Base-by-base conservation (phyloP, 2,797 vertebrate genomes). In the Heteromormyrus szaboi region DNA sequence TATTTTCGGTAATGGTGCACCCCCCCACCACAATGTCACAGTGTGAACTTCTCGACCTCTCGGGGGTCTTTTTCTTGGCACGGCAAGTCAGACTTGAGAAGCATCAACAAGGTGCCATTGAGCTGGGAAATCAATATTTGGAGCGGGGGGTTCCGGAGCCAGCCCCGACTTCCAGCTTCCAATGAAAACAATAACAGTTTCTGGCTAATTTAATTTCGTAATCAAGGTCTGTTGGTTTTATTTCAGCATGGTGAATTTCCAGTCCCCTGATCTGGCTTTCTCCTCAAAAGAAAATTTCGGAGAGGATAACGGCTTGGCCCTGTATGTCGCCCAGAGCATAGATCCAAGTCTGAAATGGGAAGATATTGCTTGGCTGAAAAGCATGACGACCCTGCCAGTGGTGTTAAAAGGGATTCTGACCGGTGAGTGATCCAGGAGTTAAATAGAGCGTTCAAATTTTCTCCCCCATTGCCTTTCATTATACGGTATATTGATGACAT, bases 171-270 rank as follows among this genome's bases (percentile, higher is more conserved):
- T 95, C 95, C 95, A 95, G 94, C 56, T 44, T 17, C 85, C 87
- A 94, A 96, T 95, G 96, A 96, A 94, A 96, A 86, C 53, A 86
- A 94, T 92, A 91, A 91, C 91, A 90, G 50, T 76, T 87, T 37
- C 54, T 86, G 86, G 89, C 90, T 85, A 89, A 90, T 90, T 91
- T 88, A 48, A 89, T 90, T 88, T 88, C 8, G 37, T 88, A 48
- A 84, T 84, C 86, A 81, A 17, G 87, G 76, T 53, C 79, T 87
- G 29, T 76, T 37, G 44, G 88, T 89, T 22, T 93, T 76, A 89
- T 92, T 95, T 91, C 87, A 99, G 98, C 86, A 95, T 99, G 96
- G 97, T 97, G 88, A 99, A 99, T 94, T 99, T 99, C 90, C 95
- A 97, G 41, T 95, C 95, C 86, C 95, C 92, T 0, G 94, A 97